These are phyloP conservation scores for Drosophila macrospina DNA, from an alignment of 2,888 invertebrate genomes.

Conservation along the genomic window DNA sequence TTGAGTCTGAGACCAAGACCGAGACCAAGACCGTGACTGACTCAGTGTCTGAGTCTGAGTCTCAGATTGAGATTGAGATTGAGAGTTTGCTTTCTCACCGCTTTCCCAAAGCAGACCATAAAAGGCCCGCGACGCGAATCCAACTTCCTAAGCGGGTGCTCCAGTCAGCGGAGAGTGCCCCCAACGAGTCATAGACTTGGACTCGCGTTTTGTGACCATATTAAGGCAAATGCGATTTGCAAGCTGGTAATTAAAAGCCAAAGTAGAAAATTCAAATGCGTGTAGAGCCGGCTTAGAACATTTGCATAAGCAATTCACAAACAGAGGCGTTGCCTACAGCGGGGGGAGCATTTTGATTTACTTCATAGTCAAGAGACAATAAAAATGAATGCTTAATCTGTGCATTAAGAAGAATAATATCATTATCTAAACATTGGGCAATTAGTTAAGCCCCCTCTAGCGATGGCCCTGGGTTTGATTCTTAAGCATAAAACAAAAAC, in stretches of 20 bases:
- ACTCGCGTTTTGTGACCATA: conserved; percentile 69
- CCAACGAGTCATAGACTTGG: conserved; percentile 43
- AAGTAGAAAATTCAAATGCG: conserved; percentile 55
- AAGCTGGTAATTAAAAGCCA: conserved; percentile 75
- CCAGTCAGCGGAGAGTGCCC: conserved; percentile 28
- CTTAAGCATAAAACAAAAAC: conserved; percentile 37
- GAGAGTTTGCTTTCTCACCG: conserved; percentile 69
- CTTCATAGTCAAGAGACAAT: neutral
- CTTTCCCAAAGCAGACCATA: conserved; percentile 73
- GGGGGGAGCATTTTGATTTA: conserved; percentile 3
- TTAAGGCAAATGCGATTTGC: conserved; percentile 74
- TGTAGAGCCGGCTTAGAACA: conserved; percentile 52
- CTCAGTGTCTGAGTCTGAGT: too few species aligned
- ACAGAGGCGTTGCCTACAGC: conserved; percentile 19
- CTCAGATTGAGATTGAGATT: conserved; percentile 15
- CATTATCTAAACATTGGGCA: conserved; percentile 7
- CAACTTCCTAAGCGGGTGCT: conserved; percentile 67
- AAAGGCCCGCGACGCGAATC: conserved; percentile 58
- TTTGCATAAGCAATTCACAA: conserved; percentile 70
- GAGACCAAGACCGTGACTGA: conserved; percentile 17
- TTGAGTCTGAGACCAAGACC: conserved; percentile 10
- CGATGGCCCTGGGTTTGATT: conserved; percentile 35
- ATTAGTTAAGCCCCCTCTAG: conserved; percentile 15
- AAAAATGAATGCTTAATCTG: neutral
- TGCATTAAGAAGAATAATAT: neutral